These are phyloP conservation scores for Macrotrachela quadricornifera DNA, from an alignment of 1,140 invertebrate species.

Conservation along the genomic window DNA sequence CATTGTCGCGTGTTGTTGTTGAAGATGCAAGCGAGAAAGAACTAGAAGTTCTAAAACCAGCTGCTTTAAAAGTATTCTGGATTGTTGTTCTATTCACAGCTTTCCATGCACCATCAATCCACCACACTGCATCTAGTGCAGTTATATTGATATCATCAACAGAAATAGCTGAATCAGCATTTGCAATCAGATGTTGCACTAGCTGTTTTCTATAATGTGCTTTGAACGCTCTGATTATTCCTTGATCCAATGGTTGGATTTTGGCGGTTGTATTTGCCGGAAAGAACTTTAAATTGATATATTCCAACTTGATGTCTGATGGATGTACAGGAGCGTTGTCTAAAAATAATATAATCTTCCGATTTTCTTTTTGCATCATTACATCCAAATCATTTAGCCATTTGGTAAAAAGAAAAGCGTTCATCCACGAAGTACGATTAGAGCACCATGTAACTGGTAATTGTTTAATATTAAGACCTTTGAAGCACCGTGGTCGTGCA, in stretches of 20 bases:
- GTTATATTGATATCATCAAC: no score
- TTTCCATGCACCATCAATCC: no score
- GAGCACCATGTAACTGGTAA: slow-evolving; percentile 9
- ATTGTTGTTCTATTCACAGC: no score
- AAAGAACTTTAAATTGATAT: slow-evolving; percentile 26
- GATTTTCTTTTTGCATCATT: no score
- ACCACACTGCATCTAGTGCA: no score
- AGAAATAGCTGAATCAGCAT: no score
- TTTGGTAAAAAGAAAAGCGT: neutral
- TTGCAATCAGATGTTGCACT: neutral
- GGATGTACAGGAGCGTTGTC: no score
- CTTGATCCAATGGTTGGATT: slow-evolving; percentile 32
- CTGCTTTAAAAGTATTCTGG: no score
- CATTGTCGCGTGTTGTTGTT: neutral
- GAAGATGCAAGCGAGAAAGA: no score
- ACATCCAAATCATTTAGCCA: neutral
- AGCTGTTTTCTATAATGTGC: slow-evolving; percentile 4
- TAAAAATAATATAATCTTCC: no score
- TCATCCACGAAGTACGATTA: slow-evolving; percentile 13
- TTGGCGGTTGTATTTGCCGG: slow-evolving; percentile 29
- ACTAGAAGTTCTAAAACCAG: no score
- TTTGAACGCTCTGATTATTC: slow-evolving; percentile 26
- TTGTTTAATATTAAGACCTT: neutral
- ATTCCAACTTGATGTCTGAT: slow-evolving; percentile 4
- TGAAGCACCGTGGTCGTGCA: slow-evolving; percentile 13